Base-by-base conservation (phyloP, 2,113 vertebrate genomes). In the Acrocephalus arundinaceus region DNA sequence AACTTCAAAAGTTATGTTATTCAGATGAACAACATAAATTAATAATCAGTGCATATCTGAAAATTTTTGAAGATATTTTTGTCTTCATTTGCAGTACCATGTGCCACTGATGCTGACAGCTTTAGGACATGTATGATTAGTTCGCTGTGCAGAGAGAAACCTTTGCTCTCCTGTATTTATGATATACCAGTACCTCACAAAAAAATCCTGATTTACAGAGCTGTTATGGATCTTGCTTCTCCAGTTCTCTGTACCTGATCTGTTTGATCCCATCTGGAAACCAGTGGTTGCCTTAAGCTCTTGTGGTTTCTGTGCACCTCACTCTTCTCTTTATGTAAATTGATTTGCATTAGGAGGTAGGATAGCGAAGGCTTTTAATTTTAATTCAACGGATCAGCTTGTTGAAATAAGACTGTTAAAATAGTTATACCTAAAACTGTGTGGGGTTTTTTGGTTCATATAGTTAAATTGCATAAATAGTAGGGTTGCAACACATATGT, bases 51-150 rank as follows among this genome's bases (percentile, higher is more conserved):
- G 58, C n/a, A 37, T 82, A 77, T 89, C 82, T 91, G 71, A 83
- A 93, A 74, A 61, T 35, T 30, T 92, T 92, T 94, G 80, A 96
- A 92, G 89, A 76, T 95, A 94, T 93, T 96, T 94, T 90, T 89
- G 82, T 88, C 83, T 91, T 87, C 15, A 25, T 77, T 96, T 94
- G 83, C 73, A 87, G 78, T 61, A 71, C 33, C 28, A 27, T 41
- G 90, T 87, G 65, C 63, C 45, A 41, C 39, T 55, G 68, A 58
- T 67, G 59, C 70, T 89, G 93, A 35, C 93, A 94, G 75, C 85
- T 89, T 93, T 45, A 86, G 70, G 76, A 90, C 62, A 41, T 3
- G 5, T 85, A 55, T 62, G 66, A 72, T 91, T 86, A 35, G 39
- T 70, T 88, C 68, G 91, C 67, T 83, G 7, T 87, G 75, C 66